Conservation (phyloP, 2,888 invertebrate species). For the Lucinisca nassula region DNA sequence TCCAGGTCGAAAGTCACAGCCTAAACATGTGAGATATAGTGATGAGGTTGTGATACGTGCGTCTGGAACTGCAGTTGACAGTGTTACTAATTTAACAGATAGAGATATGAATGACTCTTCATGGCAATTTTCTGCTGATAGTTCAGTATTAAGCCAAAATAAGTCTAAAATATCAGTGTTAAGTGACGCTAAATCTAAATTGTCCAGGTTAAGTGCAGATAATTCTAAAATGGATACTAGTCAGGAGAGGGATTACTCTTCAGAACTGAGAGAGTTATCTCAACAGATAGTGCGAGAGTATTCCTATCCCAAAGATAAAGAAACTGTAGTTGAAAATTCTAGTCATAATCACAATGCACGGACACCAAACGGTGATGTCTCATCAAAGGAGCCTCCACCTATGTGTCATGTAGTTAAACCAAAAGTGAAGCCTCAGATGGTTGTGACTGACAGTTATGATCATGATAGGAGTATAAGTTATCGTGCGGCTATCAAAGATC, state of each 20-base stretch:
- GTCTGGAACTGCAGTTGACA: constrained; percentile 68
- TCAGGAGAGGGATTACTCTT: constrained; percentile 73
- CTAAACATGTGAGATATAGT: constrained; percentile 83
- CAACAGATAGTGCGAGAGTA: constrained; percentile 81
- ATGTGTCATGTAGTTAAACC: constrained; percentile 13
- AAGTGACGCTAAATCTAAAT: constrained; percentile 21
- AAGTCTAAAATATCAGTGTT: constrained; percentile 44
- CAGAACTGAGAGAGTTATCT: constrained; percentile 78
- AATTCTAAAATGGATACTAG: constrained; percentile 60
- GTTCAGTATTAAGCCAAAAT: constrained; percentile 28
- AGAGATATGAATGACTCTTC: constrained; percentile 44
- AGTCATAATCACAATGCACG: constrained; percentile 19
- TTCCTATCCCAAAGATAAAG: constrained; percentile 47
- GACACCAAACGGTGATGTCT: constrained; percentile 58
- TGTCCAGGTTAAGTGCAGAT: constrained; percentile 43
- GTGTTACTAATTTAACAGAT: constrained; percentile 73
- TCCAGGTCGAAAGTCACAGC: constrained; percentile 61
- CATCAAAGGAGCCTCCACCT: not conserved
- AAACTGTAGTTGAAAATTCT: constrained; percentile 28
- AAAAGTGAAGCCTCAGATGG: constrained; percentile 44
- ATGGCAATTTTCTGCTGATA: constrained; percentile 40
- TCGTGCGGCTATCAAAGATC: constrained; percentile 76
- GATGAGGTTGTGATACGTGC: constrained; percentile 81
- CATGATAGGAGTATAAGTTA: constrained; percentile 81
- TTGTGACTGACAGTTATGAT: constrained; percentile 77